Conservation (phyloP, 2,797 vertebrate species). For the Melanotaenia nigrans region DNA sequence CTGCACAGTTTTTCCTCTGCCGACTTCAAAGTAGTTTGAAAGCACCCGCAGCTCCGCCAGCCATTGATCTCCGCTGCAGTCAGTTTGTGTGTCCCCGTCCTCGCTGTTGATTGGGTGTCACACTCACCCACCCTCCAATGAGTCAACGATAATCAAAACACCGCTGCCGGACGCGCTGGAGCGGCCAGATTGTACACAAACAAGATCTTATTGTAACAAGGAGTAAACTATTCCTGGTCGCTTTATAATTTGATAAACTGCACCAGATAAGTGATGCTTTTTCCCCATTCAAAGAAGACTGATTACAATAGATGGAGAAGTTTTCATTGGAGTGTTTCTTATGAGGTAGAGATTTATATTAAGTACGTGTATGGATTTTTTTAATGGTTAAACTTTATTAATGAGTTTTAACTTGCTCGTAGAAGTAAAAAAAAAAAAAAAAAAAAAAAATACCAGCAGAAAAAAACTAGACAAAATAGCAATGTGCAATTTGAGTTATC, state of each 20-base stretch:
- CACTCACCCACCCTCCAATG: conserved; percentile 52
- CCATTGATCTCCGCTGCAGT: not conserved
- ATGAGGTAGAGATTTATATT: too few species aligned
- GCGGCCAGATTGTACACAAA: not conserved
- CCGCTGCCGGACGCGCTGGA: not conserved
- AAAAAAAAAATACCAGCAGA: not conserved
- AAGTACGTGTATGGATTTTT: not conserved
- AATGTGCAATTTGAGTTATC: not conserved
- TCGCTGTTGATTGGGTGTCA: conserved; percentile 71
- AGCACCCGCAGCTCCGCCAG: too few species aligned
- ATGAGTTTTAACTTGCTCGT: not conserved
- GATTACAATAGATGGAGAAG: conserved; percentile 1
- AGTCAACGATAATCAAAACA: conserved; percentile 59
- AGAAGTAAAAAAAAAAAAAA: not conserved
- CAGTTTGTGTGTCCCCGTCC: conserved; percentile 71
- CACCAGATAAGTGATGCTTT: not conserved
- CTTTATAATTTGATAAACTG: not conserved
- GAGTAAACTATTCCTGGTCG: not conserved
- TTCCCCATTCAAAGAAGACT: conserved; percentile 13
- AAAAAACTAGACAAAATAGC: not conserved
- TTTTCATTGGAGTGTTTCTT: not conserved
- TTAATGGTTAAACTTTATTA: not conserved
- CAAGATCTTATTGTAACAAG: not conserved
- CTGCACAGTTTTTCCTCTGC: not conserved
- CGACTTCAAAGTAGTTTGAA: not conserved